Conservation (phyloP, 64 coral and sea anemone species). For the Platygyra sinensis region DNA sequence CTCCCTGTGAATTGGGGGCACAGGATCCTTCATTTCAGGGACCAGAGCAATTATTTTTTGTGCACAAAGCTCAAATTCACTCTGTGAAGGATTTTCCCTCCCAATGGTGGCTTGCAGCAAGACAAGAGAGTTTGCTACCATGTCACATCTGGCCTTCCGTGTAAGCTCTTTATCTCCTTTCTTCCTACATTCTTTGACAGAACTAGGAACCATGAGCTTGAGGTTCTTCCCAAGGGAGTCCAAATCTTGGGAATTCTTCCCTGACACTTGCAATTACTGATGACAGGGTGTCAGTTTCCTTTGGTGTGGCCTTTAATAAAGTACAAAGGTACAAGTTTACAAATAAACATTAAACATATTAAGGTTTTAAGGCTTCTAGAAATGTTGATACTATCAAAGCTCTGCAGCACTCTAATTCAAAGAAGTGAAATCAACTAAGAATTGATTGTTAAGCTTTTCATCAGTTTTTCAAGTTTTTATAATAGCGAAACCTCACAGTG, state of each 20-base stretch:
- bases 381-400: too few relatives aligned
- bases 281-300: too few relatives aligned
- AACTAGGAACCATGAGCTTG: neutral
- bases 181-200: neutral
- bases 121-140: conserved; percentile 22
- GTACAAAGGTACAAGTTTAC: too few relatives aligned
- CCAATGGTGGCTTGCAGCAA: conserved; percentile 22
- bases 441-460: too few relatives aligned
- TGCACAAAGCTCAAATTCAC: conserved; percentile 34
- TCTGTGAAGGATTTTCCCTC: conserved; percentile 16
- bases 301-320: too few relatives aligned
- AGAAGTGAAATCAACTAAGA: too few relatives aligned
- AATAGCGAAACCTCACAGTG: too few relatives aligned
- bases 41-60: conserved; percentile 21
- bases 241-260: neutral
- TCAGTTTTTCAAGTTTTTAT: too few relatives aligned
- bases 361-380: too few relatives aligned
- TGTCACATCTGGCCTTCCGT: neutral
- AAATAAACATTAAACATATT: too few relatives aligned
- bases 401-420: too few relatives aligned
- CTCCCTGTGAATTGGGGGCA: conserved; percentile 15
- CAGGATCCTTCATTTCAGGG: conserved; percentile 31
- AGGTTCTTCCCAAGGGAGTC: neutral
- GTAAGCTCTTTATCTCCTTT: neutral
- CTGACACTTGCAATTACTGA: too few relatives aligned